Evolutionary conservation across 2,888 invertebrate species (phyloP).

Genomic region (Mycogona germanica): DNA sequence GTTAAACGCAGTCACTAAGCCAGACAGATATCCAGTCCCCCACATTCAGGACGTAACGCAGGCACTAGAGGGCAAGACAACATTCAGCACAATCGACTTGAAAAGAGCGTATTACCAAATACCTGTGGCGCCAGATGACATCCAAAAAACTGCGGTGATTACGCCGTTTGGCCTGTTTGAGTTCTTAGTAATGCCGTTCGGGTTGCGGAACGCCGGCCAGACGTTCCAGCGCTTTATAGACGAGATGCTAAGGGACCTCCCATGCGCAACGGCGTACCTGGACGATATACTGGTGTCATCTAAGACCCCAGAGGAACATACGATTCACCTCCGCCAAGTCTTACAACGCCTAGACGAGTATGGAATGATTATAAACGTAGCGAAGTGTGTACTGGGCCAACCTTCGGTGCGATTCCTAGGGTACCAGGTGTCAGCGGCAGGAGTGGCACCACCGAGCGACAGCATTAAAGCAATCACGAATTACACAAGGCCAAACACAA

Average conservation of each 20-base stretch:
- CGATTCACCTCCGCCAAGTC: constrained; percentile 27
- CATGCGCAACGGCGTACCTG: constrained; percentile 13
- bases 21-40: background rate
- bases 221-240: constrained; percentile 16
- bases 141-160: constrained; percentile 6
- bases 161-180: constrained; percentile 16
- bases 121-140: constrained; percentile 4
- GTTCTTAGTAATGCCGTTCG: constrained; percentile 22
- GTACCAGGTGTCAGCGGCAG: background rate
- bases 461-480: background rate
- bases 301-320: constrained; percentile 26
- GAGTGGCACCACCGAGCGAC: background rate
- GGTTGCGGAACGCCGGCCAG: constrained; percentile 18
- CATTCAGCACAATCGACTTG: constrained; percentile 1
- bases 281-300: constrained; percentile 22
- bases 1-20: background rate
- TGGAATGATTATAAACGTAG: constrained; percentile 12
- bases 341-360: background rate
- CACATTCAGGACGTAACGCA: background rate
- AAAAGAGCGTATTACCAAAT: constrained; percentile 8
- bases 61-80: background rate
- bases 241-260: constrained; percentile 13
- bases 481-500: background rate
- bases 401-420: constrained; percentile 4
- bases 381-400: constrained; percentile 10